These are phyloP conservation scores for Bruchidius siliquastri DNA, from an alignment of 2,888 invertebrate genomes.

Conservation along the genomic window DNA sequence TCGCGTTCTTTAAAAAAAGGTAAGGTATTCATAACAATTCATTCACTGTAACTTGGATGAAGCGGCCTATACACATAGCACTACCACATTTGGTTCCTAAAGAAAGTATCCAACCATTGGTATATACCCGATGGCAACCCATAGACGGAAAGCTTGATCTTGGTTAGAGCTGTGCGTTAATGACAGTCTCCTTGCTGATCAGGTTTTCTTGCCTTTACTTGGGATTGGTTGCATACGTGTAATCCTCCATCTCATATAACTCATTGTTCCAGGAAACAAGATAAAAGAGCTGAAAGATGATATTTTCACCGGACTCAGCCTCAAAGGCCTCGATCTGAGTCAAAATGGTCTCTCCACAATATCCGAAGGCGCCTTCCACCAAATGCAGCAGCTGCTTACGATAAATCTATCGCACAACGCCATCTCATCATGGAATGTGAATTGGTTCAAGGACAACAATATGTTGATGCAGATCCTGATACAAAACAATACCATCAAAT, in stretches of 20 bases:
- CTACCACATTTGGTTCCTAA: too few species aligned
- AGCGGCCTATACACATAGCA: too few species aligned
- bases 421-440: conserved; percentile 21
- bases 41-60: too few species aligned
- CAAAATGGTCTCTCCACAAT: conserved; percentile 20
- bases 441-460: conserved; percentile 30
- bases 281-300: conserved; percentile 20
- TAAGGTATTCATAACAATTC: too few species aligned
- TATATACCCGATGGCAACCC: too few species aligned
- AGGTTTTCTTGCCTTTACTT: too few species aligned
- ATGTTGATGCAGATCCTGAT: conserved; percentile 24
- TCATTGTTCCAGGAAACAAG: conserved; percentile 14
- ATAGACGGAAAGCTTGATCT: too few species aligned
- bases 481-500: conserved; percentile 26
- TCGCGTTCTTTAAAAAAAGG: too few species aligned
- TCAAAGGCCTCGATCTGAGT: conserved; percentile 21
- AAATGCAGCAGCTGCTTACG: conserved; percentile 22
- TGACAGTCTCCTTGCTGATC: too few species aligned
- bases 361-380: conserved; percentile 20
- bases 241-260: background rate
- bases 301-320: conserved; percentile 23
- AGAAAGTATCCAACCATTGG: too few species aligned
- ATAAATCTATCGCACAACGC: conserved; percentile 27
- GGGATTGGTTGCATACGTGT: too few species aligned
- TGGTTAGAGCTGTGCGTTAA: too few species aligned